These are phyloP conservation scores for Opisthograptis luteolata DNA, from an alignment of 2,888 invertebrate genomes.

Conservation along the genomic window DNA sequence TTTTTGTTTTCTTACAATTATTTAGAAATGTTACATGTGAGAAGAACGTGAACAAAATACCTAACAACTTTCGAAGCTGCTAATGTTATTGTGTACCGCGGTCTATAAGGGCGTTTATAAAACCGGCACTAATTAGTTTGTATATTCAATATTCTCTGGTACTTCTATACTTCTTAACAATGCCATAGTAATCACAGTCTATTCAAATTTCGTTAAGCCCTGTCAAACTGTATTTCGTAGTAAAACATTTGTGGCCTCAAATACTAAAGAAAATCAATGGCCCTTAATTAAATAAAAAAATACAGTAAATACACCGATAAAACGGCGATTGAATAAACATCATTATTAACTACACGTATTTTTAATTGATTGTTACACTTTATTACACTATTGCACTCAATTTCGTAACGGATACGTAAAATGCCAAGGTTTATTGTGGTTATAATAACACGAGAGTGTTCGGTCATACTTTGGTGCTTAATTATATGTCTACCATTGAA, in stretches of 20 bases:
- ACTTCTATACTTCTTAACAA: no score
- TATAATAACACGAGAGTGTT: slow-evolving; percentile 33
- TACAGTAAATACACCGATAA: neutral
- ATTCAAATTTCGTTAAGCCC: no score
- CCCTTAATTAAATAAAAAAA: neutral
- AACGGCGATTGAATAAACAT: slow-evolving; percentile 20
- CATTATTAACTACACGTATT: slow-evolving; percentile 11
- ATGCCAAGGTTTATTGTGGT: slow-evolving; percentile 65
- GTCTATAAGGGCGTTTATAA: no score
- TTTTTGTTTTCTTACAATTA: neutral
- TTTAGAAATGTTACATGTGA: no score
- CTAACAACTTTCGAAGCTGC: no score
- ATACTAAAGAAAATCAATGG: neutral
- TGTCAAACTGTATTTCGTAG: no score
- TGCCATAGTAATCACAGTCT: no score
- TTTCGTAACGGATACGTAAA: slow-evolving; percentile 58
- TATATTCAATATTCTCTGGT: no score
- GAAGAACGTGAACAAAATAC: no score
- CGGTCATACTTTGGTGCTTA: slow-evolving; percentile 23
- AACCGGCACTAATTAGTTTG: no score
- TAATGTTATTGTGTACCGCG: no score
- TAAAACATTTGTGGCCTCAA: no score
- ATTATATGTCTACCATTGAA: slow-evolving; percentile 22
- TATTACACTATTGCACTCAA: slow-evolving; percentile 45
- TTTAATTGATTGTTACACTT: slow-evolving; percentile 56